Evolutionary conservation across 2,113 vertebrate species (phyloP), one percentile per base, ranked within the genome.

Genomic region (Aythya baeri): DNA sequence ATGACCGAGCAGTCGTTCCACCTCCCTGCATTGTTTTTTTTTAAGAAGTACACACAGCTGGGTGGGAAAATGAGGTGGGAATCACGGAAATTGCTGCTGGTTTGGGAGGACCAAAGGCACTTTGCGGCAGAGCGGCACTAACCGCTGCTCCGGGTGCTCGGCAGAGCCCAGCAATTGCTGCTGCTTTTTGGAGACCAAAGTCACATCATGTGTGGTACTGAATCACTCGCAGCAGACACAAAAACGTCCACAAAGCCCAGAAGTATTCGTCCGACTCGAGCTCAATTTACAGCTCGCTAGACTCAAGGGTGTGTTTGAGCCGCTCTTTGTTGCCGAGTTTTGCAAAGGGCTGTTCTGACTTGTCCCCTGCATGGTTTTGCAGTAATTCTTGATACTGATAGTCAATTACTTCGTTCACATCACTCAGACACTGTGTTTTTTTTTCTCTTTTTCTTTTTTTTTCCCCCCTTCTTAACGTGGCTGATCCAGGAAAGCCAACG

Each of bases 261-360:
- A 95, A 91, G 93, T 29, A 41, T 67, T 95, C 46, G 7, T 68
- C 70, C 83, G 75, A 75, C 58, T 0, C 67, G 29, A 92, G 89
- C 71, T 95, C 89, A 91, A 55, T 88, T 94, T 93, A 83, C 89
- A 96, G 89, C 68, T 95, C 80, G 67, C 12, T 23, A 92, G 59
- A 93, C 80, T 94, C 67, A 38, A 83, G 84, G 94, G 87, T 94
- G 72, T 55, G 76, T 92, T 92, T 78, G 61, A 65, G 78, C 93
- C 81, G 86, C 83, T 91, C 93, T 96, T 92, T 94, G 91, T 93
- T 70, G 76, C 50, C 72, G 38, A 68, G 78, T 75, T 83, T 92
- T 91, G 87, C 88, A 83, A 93, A 97, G 96, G 62, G 97, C 54
- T 96, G 96, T 96, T 96, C 94, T 94, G 84, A 94, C 91, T 95